A percentile compares a stretch with the other conserved stretches of the same genome.
These are phyloP conservation scores for Phaenicophaeus curvirostris DNA, from an alignment of 2,797 vertebrate species.

Conservation along the genomic window DNA sequence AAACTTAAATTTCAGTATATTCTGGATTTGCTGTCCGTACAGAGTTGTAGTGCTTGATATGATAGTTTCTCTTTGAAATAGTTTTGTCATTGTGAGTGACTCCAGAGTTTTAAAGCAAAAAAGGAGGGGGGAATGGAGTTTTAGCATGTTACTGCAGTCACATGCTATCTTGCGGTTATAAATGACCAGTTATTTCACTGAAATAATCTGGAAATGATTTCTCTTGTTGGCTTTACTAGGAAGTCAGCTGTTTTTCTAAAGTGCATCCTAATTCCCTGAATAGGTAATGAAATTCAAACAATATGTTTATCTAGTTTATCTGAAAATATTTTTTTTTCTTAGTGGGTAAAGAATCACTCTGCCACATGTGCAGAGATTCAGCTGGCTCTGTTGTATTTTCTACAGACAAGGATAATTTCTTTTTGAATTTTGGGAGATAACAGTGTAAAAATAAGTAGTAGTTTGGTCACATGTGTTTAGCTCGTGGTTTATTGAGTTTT, in stretches of 20 bases:
- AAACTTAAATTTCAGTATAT: background rate
- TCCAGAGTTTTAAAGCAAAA: background rate
- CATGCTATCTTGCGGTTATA: background rate
- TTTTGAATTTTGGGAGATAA: background rate
- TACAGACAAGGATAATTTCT: background rate
- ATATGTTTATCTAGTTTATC: background rate
- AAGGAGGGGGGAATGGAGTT: background rate
- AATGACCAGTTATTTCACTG: background rate
- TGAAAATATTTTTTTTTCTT: background rate
- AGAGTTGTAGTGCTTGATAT: background rate
- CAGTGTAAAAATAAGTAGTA: background rate
- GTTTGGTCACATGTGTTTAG: background rate
- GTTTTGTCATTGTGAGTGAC: background rate
- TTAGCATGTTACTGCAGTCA: background rate
- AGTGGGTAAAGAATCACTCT: background rate
- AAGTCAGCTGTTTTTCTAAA: conserved; percentile 30
- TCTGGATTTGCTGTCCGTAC: background rate
- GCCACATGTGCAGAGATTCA: background rate
- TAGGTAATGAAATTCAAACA: background rate
- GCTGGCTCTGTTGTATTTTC: background rate
- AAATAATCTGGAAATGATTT: conserved; percentile 43
- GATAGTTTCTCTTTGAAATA: background rate
- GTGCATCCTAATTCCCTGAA: background rate
- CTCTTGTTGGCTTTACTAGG: conserved; percentile 29
- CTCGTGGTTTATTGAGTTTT: background rate